A percentile compares a stretch with the other conserved stretches of the same genome.
Conservation (phyloP, 2,888 invertebrate species). For the Drepanosiphum platanoidis region DNA sequence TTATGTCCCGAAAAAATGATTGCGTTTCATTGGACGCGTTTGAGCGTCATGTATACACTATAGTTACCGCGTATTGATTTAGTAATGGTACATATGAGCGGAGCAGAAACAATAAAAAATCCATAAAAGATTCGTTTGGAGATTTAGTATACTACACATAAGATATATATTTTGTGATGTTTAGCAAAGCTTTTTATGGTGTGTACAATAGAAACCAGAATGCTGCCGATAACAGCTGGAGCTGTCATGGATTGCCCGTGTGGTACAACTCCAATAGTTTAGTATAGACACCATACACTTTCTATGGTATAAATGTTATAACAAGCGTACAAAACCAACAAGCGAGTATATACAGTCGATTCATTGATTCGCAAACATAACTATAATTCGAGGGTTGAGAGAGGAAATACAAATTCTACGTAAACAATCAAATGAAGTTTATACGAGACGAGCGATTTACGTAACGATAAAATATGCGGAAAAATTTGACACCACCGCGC, state of each 20-base stretch:
- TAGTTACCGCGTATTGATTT: not conserved
- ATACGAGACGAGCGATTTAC: not conserved
- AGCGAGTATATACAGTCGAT: not conserved
- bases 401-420: not conserved
- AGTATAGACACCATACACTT: slow-evolving; percentile 22
- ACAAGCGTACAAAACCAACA: not conserved
- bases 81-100: too few relatives aligned
- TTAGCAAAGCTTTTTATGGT: slow-evolving; percentile 11
- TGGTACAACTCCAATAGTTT: slow-evolving; percentile 30
- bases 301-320: slow-evolving; percentile 14
- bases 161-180: not conserved
- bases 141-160: slow-evolving; percentile 7
- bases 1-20: too few relatives aligned
- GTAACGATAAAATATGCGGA: not conserved
- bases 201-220: slow-evolving; percentile 48
- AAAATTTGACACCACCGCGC: not conserved
- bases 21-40: not conserved
- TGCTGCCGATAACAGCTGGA: slow-evolving; percentile 45
- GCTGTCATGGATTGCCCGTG: not conserved
- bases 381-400: slow-evolving; percentile 2
- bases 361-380: not conserved
- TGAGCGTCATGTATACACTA: not conserved
- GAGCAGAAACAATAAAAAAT: not conserved
- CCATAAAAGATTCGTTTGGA: slow-evolving; percentile 19
- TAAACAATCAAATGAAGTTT: not conserved